phyloP scores from a whole-genome alignment of 2,888 invertebrate genomes.

The Xestia c-nigrum region DNA sequence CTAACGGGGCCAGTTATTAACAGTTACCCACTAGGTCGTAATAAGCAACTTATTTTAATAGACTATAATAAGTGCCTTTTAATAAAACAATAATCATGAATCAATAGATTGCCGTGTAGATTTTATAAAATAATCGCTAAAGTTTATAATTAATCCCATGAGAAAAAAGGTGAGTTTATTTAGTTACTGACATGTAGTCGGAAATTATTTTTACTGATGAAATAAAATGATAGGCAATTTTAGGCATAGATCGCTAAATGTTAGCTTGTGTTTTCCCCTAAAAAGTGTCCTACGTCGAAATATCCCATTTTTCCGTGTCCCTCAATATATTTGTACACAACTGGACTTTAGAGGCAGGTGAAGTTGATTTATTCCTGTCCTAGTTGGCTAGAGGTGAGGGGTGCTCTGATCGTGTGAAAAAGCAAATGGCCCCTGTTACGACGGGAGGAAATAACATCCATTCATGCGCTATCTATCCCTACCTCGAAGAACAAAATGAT shows the following conservation, averaged over 20 bases:
- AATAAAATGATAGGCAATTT: background rate
- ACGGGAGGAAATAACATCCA: slow-evolving; percentile 73
- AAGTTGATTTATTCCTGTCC: slow-evolving; percentile 75
- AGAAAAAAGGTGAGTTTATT: background rate
- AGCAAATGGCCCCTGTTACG: slow-evolving; percentile 67
- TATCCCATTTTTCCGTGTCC: slow-evolving; percentile 12
- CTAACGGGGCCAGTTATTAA: slow-evolving; percentile 27
- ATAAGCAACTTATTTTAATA: slow-evolving; percentile 23
- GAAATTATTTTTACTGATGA: background rate
- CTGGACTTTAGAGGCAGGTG: slow-evolving; percentile 58
- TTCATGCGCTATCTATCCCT: slow-evolving; percentile 72
- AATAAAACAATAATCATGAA: slow-evolving; percentile 29
- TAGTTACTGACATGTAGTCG: background rate
- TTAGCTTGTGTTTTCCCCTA: background rate
- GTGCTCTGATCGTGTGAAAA: slow-evolving; percentile 72
- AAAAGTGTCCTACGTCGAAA: slow-evolving; percentile 9
- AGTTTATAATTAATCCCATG: background rate
- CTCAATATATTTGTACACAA: slow-evolving; percentile 21
- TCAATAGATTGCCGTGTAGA: background rate
- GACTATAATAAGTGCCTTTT: slow-evolving; percentile 18
- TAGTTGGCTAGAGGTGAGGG: slow-evolving; percentile 69
- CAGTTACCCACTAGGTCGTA: slow-evolving; percentile 37
- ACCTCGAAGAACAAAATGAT: slow-evolving; percentile 73
- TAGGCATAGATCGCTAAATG: background rate
- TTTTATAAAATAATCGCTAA: background rate